Evolutionary conservation across 2,888 invertebrate genomes (phyloP).

Genomic region (Cybosia mesomella): DNA sequence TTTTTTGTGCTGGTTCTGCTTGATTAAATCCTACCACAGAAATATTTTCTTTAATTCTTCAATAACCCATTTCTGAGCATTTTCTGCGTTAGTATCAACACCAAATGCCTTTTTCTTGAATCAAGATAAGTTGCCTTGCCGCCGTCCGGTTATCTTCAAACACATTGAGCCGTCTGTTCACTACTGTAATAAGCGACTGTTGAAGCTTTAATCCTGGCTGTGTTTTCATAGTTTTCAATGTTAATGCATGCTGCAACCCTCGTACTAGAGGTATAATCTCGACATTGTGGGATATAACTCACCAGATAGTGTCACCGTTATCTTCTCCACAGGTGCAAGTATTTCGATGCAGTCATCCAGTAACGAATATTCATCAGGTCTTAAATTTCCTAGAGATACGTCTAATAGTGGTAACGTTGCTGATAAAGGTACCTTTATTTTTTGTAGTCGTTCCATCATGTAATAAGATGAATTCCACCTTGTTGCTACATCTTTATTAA

Average conservation of each 20-base stretch:
- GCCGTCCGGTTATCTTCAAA: not conserved
- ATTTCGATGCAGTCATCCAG: slow-evolving; percentile 11
- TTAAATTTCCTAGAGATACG: slow-evolving; percentile 5
- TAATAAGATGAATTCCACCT: slow-evolving; percentile 40
- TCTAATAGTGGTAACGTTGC: slow-evolving; percentile 14
- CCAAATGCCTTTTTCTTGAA: not conserved
- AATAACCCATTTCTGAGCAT: not conserved
- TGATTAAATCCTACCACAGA: not conserved
- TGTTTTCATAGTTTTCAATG: not conserved
- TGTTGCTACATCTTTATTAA: slow-evolving; percentile 37
- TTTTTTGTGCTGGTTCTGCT: not conserved
- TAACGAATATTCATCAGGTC: slow-evolving; percentile 37
- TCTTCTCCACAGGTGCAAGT: not conserved
- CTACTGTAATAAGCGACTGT: not conserved
- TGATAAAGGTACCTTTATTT: slow-evolving; percentile 15
- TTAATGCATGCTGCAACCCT: slow-evolving; percentile 3
- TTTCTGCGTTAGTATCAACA: too few species aligned
- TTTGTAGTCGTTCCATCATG: slow-evolving; percentile 17
- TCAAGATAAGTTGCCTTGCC: not conserved
- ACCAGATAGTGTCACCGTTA: not conserved
- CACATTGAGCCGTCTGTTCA: not conserved
- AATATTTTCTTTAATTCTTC: slow-evolving; percentile 4
- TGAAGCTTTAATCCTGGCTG: too few species aligned
- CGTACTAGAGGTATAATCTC: slow-evolving; percentile 1
- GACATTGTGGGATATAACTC: not conserved